Base-by-base conservation (phyloP, 2,113 vertebrate species). In the Callopanchax toddi region DNA sequence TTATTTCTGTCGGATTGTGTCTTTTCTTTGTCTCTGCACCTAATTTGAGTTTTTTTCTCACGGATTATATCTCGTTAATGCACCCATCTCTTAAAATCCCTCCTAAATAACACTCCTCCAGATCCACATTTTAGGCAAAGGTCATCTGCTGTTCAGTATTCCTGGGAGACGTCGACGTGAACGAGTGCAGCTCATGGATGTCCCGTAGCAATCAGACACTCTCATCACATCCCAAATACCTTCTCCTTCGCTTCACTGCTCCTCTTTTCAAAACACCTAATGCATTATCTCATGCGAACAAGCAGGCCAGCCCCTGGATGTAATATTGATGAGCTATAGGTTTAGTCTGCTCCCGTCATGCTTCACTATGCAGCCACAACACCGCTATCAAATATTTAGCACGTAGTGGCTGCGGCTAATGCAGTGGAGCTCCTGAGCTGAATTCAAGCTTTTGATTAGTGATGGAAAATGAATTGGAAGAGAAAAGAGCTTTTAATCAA, bases 351-450 rank as follows among this genome's bases (percentile, higher is more conserved):
- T 82, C 78, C 60, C 44, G 40, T 11, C 64, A 63, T 42, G 74
- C 79, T 70, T 77, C 50, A 64, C 71, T 8, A 32, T 64, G 67
- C 71, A 45, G 67, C 82, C 61, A 76, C 68, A 60, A 62, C 61
- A 44, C 65, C 8, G 17, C 43, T 59, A 86, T 91, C 71, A 89
- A 92, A 90, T 91, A 93, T 93, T 92, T 73, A 91, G 51, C 81
- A 69, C 51, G 26, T 45, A 57, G 22, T 20, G 81, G 79, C 85
- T 83, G 78, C 44, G 57, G 55, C 73, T 76, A 77, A 82, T 81
- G 85, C 32, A 32, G 40, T 18, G 10, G 16, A 2, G 67, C 59
- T 44, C 55, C 49, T 12, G 20, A 56, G 66, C 66, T 76, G 78
- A 86, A 83, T 79, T 51, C 43, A 71, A 77, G 61, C 71, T 79